Evolutionary conservation across 1,140 invertebrate genomes (phyloP).

Genomic region (Listronotus oregonensis): DNA sequence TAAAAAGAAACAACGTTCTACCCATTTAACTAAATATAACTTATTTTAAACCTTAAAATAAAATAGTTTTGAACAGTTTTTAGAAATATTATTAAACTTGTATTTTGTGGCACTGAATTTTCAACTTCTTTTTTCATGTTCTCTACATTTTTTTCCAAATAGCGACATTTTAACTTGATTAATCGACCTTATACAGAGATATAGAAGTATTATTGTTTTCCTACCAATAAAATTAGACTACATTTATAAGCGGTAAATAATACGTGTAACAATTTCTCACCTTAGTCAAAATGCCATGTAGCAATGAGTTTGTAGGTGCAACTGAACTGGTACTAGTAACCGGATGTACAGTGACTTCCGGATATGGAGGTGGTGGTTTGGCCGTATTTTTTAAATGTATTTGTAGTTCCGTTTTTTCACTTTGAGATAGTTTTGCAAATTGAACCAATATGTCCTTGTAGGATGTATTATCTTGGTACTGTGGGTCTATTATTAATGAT

Average conservation of each 20-base stretch:
- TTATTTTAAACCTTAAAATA: too few relatives aligned
- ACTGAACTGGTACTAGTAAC: constrained; percentile 59
- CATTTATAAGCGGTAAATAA: background rate
- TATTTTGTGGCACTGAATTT: too few relatives aligned
- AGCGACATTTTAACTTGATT: too few relatives aligned
- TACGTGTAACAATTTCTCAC: constrained; percentile 46
- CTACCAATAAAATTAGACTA: background rate
- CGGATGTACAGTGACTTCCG: constrained; percentile 76
- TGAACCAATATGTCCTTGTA: constrained; percentile 80
- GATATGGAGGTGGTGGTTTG: constrained; percentile 69
- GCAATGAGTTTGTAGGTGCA: constrained; percentile 65
- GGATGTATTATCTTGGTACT: constrained; percentile 57
- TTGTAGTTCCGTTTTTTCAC: constrained; percentile 59
- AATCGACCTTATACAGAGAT: too few relatives aligned
- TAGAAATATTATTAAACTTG: too few relatives aligned
- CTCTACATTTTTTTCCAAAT: too few relatives aligned
- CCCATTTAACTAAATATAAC: too few relatives aligned
- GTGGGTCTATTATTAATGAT: constrained; percentile 61
- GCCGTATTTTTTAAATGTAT: constrained; percentile 41
- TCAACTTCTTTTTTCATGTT: too few relatives aligned
- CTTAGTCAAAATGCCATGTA: constrained; percentile 77
- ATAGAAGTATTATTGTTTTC: background rate
- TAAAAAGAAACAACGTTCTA: too few relatives aligned
- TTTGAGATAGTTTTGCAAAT: constrained; percentile 67
- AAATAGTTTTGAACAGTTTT: too few relatives aligned